phyloP scores from a whole-genome alignment of 37 sponge, comb jelly and placozoan genomes.

The Tethya wilhelma region DNA sequence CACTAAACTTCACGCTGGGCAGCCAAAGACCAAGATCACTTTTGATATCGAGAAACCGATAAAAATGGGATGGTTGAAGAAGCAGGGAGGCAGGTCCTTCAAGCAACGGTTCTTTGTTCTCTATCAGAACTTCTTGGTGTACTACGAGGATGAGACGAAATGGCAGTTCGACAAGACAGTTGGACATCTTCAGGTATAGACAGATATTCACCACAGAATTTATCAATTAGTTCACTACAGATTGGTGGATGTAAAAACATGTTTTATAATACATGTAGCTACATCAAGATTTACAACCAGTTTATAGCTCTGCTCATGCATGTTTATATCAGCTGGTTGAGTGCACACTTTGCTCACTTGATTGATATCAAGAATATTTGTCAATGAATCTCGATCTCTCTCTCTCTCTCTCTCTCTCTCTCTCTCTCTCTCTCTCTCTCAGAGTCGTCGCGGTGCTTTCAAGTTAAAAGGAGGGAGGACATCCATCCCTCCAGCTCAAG shows the following conservation, averaged over 20 bases:
- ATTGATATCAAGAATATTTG: neutral
- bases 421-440: neutral
- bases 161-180: slow-evolving; percentile 59
- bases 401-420: neutral
- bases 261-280: no score
- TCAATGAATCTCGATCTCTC: neutral
- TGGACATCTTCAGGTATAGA: slow-evolving; percentile 6
- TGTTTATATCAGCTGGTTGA: no score
- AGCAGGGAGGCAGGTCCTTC: slow-evolving; percentile 67
- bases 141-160: slow-evolving; percentile 57
- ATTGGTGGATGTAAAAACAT: no score
- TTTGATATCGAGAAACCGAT: slow-evolving; percentile 70
- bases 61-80: slow-evolving; percentile 56
- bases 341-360: neutral
- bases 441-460: slow-evolving; percentile 57
- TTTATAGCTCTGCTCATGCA: no score
- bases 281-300: no score
- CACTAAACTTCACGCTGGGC: no score
- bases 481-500: neutral
- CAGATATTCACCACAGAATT: neutral
- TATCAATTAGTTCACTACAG: no score
- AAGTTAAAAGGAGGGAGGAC: slow-evolving; percentile 47
- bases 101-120: slow-evolving; percentile 79
- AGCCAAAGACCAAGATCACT: slow-evolving; percentile 29
- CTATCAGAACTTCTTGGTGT: slow-evolving; percentile 79